phyloP scores from a whole-genome alignment of 2,113 vertebrate species.

The Leucoraja erinaceus region DNA sequence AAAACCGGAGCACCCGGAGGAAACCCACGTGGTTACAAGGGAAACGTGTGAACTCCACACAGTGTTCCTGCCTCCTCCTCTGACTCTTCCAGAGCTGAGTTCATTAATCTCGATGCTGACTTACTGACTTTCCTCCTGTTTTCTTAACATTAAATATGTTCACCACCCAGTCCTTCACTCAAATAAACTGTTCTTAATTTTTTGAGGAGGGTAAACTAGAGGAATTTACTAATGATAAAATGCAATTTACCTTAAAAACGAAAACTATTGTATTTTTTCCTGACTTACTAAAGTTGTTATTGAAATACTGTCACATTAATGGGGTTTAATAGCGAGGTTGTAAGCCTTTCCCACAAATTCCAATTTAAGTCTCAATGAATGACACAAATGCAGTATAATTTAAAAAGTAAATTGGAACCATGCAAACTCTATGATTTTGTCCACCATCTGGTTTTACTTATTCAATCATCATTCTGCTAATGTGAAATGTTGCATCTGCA shows the following conservation, averaged over 20 bases:
- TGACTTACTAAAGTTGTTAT: conserved; percentile 2
- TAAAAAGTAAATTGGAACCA: conserved; percentile 33
- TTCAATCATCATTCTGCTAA: conserved; percentile 33
- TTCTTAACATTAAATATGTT: background rate
- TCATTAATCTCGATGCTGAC: no score
- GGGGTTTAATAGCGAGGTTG: background rate
- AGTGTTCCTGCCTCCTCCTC: no score
- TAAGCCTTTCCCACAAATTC: conserved; percentile 25
- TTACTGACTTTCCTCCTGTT: background rate
- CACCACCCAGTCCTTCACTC: background rate
- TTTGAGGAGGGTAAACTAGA: background rate
- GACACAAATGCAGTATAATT: conserved; percentile 30
- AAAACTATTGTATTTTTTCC: background rate
- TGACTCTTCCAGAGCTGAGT: background rate
- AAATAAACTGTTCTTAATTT: background rate
- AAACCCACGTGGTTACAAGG: no score
- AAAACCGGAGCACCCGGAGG: no score
- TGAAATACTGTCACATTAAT: conserved; percentile 14
- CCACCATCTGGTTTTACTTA: conserved; percentile 1
- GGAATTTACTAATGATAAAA: background rate
- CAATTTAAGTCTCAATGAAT: conserved; percentile 30
- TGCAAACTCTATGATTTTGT: background rate
- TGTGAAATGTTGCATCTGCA: conserved; percentile 24
- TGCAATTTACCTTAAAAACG: background rate
- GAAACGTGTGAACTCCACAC: no score